phyloP scores from a whole-genome alignment of 2,888 invertebrate species.

The Nymphalis c-album region DNA sequence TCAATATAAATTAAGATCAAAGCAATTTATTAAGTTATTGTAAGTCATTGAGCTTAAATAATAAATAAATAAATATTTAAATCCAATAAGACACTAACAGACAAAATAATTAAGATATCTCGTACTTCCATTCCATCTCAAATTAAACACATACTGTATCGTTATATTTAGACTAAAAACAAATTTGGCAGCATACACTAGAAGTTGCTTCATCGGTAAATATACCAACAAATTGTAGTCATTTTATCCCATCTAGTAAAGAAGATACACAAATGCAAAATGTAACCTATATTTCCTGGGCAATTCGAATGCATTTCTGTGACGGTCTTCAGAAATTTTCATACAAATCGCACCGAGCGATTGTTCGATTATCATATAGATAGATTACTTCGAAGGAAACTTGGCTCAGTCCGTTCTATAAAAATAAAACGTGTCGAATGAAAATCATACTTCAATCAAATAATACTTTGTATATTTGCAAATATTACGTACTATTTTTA shows the following conservation, averaged over 20 bases:
- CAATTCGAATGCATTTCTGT: slow-evolving; percentile 51
- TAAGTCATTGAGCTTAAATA: too few relatives aligned
- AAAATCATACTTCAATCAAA: slow-evolving; percentile 23
- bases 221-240: neutral
- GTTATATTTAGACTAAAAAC: neutral
- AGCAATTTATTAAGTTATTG: too few relatives aligned
- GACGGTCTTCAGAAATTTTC: slow-evolving; percentile 54
- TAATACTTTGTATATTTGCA: slow-evolving; percentile 5
- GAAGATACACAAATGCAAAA: slow-evolving; percentile 29
- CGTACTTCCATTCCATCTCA: too few relatives aligned
- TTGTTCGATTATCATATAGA: slow-evolving; percentile 65
- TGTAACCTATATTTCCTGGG: slow-evolving; percentile 35
- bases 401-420: slow-evolving; percentile 30
- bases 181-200: neutral
- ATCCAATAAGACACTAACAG: too few relatives aligned
- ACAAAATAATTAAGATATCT: too few relatives aligned
- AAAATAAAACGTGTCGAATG: slow-evolving; percentile 32
- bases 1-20: too few relatives aligned
- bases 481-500: slow-evolving; percentile 4
- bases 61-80: too few relatives aligned
- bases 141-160: too few relatives aligned
- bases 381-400: slow-evolving; percentile 43
- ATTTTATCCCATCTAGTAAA: slow-evolving; percentile 16
- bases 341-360: slow-evolving; percentile 60
- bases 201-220: neutral